A percentile compares a stretch with the other conserved stretches of the same genome.
Evolutionary conservation across 2,888 invertebrate genomes (phyloP).

Genomic region (Rotaria macrura): DNA sequence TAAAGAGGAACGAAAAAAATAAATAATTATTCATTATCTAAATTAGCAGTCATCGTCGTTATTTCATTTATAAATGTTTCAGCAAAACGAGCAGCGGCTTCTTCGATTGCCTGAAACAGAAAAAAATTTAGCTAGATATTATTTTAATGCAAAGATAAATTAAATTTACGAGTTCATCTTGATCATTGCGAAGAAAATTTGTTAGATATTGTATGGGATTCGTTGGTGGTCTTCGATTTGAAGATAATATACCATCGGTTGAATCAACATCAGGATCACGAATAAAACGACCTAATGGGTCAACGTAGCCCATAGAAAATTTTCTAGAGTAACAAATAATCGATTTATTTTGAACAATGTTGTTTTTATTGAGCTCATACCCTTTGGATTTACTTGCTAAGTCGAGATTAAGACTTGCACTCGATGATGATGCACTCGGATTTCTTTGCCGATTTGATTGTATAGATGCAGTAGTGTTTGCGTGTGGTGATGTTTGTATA

Average conservation of each 20-base stretch:
- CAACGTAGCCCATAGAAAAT: not conserved
- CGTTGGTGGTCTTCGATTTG: not conserved
- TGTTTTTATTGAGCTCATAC: not conserved
- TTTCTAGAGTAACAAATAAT: not conserved
- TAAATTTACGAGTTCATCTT: not conserved
- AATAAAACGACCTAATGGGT: not conserved
- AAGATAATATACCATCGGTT: not conserved
- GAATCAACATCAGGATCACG: constrained; percentile 14
- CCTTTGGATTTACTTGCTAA: not conserved
- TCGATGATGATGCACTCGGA: not conserved
- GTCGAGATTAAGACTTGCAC: not conserved
- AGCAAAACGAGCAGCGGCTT: not conserved
- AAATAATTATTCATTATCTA: not conserved
- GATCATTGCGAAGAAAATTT: not conserved
- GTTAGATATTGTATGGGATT: not conserved
- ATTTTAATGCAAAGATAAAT: not conserved
- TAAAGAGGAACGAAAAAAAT: not conserved
- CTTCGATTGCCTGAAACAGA: not conserved
- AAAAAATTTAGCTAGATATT: not conserved
- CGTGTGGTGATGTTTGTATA: not conserved
- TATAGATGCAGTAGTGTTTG: no score
- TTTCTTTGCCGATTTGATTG: constrained; percentile 14
- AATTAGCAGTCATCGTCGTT: not conserved
- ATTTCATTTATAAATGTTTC: constrained; percentile 15
- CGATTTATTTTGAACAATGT: not conserved